Base-by-base conservation (phyloP, 2,888 invertebrate genomes). In the Deilephila elpenor region DNA sequence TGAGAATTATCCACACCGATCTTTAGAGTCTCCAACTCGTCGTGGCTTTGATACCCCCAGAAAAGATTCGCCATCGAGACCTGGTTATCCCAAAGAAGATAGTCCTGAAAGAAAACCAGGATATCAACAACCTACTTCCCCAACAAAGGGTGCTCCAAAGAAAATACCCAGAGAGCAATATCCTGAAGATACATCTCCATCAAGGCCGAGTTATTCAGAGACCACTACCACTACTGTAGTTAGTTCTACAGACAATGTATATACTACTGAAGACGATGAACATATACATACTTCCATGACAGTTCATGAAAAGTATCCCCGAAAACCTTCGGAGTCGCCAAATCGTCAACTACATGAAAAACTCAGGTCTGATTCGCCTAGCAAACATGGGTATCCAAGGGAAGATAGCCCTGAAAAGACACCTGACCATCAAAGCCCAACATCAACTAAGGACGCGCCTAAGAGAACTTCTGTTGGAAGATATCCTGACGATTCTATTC, bases 21-120 rank as follows among this genome's bases (percentile, higher is more conserved):
- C 67, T 44, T 51, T 44, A 5, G 67, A 51, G 2, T 67, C 67
- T 25, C 67, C 67, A 20, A 64, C 20, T 14, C 64, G 44, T 44
- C 37, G 20, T 20, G 64, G 14, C 44, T 44, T 44, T 34, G 32
- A 62, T 20, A 64, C 20, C 20, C 37, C 64, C 4, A 4, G n/a
- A 5, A 37, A n/a, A 20, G 64, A 20, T 8, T 5, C 14, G 11
- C 71, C 73, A 19, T 20, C 44, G 8, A 73, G 51, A 51, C 67
- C 71, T 44, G 29, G 60, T 20, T 51, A 67, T 64, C n/a, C 29
- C 19, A 67, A 67, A 5, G 51, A 67, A 51, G 71, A 72, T 1
- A 76, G 74, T 8, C 74, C 78, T 44, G 77, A 79, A 44, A 76
- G 74, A 17, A 72, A 64, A 60, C 76, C 81, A 72, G 72, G 67